Percentiles rank a stretch among this genome's conserved stretches.
These are phyloP conservation scores for Odontamblyopus rebecca DNA, from an alignment of 2,797 vertebrate genomes.

Conservation along the genomic window DNA sequence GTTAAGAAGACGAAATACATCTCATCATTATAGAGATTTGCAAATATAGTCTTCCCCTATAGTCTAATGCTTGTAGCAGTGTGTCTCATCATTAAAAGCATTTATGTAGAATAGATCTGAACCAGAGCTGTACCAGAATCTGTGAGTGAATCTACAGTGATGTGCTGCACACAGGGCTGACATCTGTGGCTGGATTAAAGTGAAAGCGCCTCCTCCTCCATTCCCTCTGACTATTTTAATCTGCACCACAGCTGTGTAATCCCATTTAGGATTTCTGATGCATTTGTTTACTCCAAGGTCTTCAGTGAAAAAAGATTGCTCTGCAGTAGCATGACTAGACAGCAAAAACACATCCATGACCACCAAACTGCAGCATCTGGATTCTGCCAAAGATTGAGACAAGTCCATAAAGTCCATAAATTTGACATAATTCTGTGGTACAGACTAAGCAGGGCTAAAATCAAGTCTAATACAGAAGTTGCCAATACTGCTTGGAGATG, in stretches of 20 bases:
- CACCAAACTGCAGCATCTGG: background rate
- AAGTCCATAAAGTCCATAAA: background rate
- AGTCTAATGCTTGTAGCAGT: background rate
- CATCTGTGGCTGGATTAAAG: constrained; percentile 42
- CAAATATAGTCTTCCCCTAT: too few species aligned
- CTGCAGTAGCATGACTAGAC: background rate
- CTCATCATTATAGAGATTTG: too few species aligned
- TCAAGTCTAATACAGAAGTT: too few species aligned
- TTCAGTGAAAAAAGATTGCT: constrained; percentile 3
- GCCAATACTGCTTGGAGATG: background rate
- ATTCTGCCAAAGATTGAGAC: background rate
- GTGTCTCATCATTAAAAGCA: background rate
- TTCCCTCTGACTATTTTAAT: constrained; percentile 44
- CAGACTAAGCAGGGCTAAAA: background rate
- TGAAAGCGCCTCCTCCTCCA: constrained; percentile 30
- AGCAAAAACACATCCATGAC: background rate
- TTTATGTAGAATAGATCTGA: constrained; percentile 12
- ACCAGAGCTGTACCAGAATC: constrained; percentile 6
- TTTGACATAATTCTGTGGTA: background rate
- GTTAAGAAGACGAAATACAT: too few species aligned
- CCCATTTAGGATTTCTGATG: constrained; percentile 8
- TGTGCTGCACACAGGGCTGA: constrained; percentile 31
- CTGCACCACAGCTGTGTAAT: constrained; percentile 32
- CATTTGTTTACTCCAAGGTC: constrained; percentile 5
- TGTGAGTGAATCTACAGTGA: constrained; percentile 23